Percentiles rank a stretch among this genome's conserved stretches.
These are phyloP conservation scores for Psix sp. DNA, from an alignment of 1,140 invertebrate species.

Conservation along the genomic window DNA sequence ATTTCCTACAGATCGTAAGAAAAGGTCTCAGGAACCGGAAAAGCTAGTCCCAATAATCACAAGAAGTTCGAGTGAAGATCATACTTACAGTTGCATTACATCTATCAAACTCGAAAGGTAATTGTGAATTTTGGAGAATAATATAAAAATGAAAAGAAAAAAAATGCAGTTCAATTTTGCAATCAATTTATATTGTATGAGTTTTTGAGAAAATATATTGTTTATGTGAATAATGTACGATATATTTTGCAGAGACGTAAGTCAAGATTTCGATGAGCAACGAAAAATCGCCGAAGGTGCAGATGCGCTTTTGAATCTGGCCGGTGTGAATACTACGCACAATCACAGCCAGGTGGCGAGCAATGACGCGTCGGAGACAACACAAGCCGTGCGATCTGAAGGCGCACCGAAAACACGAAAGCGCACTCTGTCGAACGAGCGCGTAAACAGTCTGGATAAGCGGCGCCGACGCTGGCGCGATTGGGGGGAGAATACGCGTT, in stretches of 20 bases:
- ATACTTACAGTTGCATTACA: conserved; percentile 82
- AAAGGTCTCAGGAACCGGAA: conserved; percentile 68
- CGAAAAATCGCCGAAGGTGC: conserved; percentile 87
- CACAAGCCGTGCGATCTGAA: conserved; percentile 46
- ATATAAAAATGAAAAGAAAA: not conserved
- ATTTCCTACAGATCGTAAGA: conserved; percentile 69
- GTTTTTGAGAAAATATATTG: too few species aligned
- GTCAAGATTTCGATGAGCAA: conserved; percentile 82
- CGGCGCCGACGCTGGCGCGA: conserved; percentile 69
- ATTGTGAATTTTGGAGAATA: not conserved
- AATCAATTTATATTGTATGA: too few species aligned
- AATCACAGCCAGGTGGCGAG: conserved; percentile 62
- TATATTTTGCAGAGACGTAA: conserved; percentile 36
- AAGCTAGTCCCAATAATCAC: conserved; percentile 81
- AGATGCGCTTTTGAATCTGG: conserved; percentile 86
- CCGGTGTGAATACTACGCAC: conserved; percentile 78
- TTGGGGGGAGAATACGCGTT: conserved; percentile 70
- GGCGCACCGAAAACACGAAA: conserved; percentile 61
- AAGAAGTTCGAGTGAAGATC: conserved; percentile 86
- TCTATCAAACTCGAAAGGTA: conserved; percentile 73
- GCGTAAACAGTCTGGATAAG: conserved; percentile 65
- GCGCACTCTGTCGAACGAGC: conserved; percentile 65
- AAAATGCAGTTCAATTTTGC: too few species aligned
- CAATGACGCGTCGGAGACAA: conserved; percentile 48
- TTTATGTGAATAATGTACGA: too few species aligned